Base-by-base conservation (phyloP, 2,113 vertebrate genomes). In the Triplophysa rosa region DNA sequence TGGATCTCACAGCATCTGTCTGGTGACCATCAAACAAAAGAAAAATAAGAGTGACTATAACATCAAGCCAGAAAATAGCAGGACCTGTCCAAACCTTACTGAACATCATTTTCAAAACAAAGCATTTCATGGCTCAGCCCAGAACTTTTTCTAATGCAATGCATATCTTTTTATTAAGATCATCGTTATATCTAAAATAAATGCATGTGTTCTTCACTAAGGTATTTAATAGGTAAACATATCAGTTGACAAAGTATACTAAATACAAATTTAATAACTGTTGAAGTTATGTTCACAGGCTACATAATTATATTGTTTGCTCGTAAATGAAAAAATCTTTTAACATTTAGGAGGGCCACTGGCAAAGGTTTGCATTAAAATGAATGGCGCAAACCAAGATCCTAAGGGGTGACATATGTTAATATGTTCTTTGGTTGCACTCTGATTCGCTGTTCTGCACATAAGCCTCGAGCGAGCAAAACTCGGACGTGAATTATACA, bases 361-460 rank as follows among this genome's bases (percentile, higher is more conserved):
- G 86, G 58, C 90, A 93, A 89, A 87, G 92, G 87, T 88, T 91
- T 87, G 88, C 90, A 91, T 91, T 93, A 92, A 94, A 94, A 91
- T 88, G 88, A 93, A 90, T 91, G 90, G 90, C 88, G 90, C 88
- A 86, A 89, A 93, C 90, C 89, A 82, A 85, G 84, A 89, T 91
- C 87, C 90, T 91, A 85, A 81, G 88, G 90, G 91, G 90, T 94
- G 92, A 93, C 91, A 93, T 93, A 95, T 94, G 93, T 91, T 95
- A 95, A 95, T 94, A 88, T 79, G 90, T 94, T 93, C 87, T 89
- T 94, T 94, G 93, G 91, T 91, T 93, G 90, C 90, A 87, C 87
- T 91, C 90, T 91, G 92, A 94, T 94, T 83, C 93, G 91, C 92
- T 91, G 91, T 93, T 91, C 82, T 71, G 81, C 92, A 90, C 93